Evolutionary conservation across 2,888 invertebrate species (phyloP).

Genomic region (Carpatolechia fugitivella): DNA sequence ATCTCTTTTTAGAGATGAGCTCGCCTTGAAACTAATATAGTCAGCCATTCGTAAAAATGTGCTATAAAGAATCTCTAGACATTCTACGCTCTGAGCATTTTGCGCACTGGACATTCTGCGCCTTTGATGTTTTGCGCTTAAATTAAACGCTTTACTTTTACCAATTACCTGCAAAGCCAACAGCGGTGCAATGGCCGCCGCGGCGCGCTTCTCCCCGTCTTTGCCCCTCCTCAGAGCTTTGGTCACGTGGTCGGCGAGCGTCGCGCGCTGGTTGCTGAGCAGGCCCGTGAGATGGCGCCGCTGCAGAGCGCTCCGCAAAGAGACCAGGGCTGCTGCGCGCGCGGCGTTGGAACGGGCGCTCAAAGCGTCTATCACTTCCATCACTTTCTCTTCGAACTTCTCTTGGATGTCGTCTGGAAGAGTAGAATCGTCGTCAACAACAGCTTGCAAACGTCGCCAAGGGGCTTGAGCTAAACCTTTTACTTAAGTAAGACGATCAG

Average conservation of each 20-base stretch:
- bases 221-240: slow-evolving; percentile 90
- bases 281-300: slow-evolving; percentile 88
- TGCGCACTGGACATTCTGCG: too few relatives aligned
- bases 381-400: slow-evolving; percentile 91
- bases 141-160: too few relatives aligned
- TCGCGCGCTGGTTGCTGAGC: slow-evolving; percentile 86
- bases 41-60: too few relatives aligned
- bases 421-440: too few relatives aligned
- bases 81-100: too few relatives aligned
- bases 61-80: too few relatives aligned
- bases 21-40: too few relatives aligned
- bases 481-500: too few relatives aligned
- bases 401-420: slow-evolving; percentile 77
- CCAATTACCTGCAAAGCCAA: slow-evolving; percentile 89
- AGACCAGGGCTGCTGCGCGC: slow-evolving; percentile 84
- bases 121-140: too few relatives aligned
- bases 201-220: slow-evolving; percentile 89
- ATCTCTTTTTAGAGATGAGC: too few relatives aligned
- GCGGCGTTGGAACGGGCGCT: slow-evolving; percentile 94
- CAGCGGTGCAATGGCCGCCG: slow-evolving; percentile 89
- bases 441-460: too few relatives aligned
- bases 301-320: slow-evolving; percentile 86
- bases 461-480: too few relatives aligned
- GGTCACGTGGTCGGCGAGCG: slow-evolving; percentile 90
- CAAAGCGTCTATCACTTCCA: slow-evolving; percentile 91